phyloP scores from a whole-genome alignment of 2,888 invertebrate genomes.

The Sphaerophoria taeniata region DNA sequence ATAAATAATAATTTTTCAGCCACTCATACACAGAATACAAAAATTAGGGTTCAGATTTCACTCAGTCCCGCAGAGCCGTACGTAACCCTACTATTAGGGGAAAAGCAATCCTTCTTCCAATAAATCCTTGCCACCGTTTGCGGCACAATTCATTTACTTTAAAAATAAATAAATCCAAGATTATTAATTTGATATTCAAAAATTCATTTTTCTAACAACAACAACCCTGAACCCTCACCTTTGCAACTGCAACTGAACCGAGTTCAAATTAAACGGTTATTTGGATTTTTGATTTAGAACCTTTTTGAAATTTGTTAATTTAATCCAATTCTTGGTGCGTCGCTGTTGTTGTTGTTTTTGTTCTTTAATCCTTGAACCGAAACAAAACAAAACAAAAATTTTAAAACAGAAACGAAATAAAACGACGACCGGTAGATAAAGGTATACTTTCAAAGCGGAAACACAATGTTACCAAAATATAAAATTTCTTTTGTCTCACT shows the following conservation, averaged over 20 bases:
- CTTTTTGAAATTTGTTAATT: slow-evolving; percentile 45
- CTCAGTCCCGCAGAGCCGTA: neutral
- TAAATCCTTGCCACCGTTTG: slow-evolving; percentile 22
- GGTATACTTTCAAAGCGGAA: slow-evolving; percentile 14
- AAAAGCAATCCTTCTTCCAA: slow-evolving; percentile 14
- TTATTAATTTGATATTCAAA: slow-evolving; percentile 42
- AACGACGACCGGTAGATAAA: neutral
- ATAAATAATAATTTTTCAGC: slow-evolving; percentile 42
- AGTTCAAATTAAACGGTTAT: slow-evolving; percentile 45
- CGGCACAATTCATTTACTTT: slow-evolving; percentile 52
- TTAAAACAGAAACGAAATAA: too few species aligned
- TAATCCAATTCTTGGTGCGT: slow-evolving; percentile 64
- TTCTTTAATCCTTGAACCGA: slow-evolving; percentile 23
- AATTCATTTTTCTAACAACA: slow-evolving; percentile 19
- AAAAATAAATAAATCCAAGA: slow-evolving; percentile 25
- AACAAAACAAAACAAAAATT: neutral
- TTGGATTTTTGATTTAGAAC: slow-evolving; percentile 24
- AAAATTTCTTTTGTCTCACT: slow-evolving; percentile 30
- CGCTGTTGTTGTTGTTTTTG: slow-evolving; percentile 25
- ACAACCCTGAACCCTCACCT: slow-evolving; percentile 70
- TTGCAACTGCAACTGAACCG: too few species aligned
- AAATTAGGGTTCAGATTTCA: slow-evolving; percentile 59
- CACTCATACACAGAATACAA: neutral
- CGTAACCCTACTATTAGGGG: slow-evolving; percentile 14
- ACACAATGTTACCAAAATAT: neutral